phyloP scores from a whole-genome alignment of 1,140 invertebrate species.

The Zaprionus nigranus region DNA sequence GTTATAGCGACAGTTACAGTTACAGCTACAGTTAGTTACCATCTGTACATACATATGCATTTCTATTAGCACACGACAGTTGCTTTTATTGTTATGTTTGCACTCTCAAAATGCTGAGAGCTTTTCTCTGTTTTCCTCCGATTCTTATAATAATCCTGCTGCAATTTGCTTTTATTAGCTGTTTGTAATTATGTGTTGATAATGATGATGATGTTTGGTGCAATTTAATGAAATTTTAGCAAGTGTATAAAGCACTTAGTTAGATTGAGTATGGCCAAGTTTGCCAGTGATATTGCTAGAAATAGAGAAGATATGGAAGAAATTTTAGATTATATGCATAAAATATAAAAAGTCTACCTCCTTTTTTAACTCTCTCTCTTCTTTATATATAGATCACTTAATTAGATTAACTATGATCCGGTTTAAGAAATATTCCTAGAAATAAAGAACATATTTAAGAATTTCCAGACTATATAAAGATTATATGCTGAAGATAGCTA shows the following conservation, averaged over 20 bases:
- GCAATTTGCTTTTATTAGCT: not conserved
- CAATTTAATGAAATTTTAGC: not conserved
- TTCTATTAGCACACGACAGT: slow-evolving; percentile 1
- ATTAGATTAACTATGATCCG: too few relatives aligned
- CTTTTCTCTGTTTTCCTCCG: not conserved
- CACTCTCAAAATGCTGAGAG: slow-evolving; percentile 1
- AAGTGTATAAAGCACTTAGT: not conserved
- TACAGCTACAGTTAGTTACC: not conserved
- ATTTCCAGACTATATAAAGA: too few relatives aligned
- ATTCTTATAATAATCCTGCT: not conserved
- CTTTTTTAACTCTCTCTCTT: too few relatives aligned
- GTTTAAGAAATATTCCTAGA: too few relatives aligned
- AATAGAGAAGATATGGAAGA: not conserved
- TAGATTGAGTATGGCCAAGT: not conserved
- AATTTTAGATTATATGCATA: too few relatives aligned
- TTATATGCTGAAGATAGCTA: too few relatives aligned
- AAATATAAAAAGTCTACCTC: too few relatives aligned
- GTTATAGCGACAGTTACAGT: not conserved
- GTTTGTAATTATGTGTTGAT: not conserved
- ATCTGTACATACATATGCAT: slow-evolving; percentile 4
- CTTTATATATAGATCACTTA: too few relatives aligned
- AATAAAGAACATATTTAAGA: too few relatives aligned
- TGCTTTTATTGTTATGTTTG: slow-evolving; percentile 20
- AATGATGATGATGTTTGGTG: not conserved
- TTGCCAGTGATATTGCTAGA: not conserved